Evolutionary conservation across 2,113 vertebrate genomes (phyloP).

Genomic region (Cephalopterus ornatus): DNA sequence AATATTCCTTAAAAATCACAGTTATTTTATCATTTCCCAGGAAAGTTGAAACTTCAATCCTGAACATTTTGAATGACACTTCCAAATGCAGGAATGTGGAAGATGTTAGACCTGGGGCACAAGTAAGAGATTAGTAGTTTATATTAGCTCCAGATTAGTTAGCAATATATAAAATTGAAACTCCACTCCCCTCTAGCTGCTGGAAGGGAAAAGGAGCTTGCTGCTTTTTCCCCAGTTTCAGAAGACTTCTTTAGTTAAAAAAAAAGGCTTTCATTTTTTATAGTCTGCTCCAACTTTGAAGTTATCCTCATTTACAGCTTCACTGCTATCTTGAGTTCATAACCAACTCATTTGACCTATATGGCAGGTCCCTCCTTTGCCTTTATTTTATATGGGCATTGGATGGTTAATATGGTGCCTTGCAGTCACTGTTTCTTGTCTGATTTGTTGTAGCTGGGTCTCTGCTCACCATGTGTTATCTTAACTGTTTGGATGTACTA

Average conservation of each 20-base stretch:
- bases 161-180: slow-evolving; percentile 33
- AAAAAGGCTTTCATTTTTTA: not conserved
- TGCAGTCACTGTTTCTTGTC: not conserved
- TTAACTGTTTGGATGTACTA: not conserved
- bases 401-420: not conserved
- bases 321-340: not conserved
- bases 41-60: not conserved
- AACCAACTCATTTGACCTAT: not conserved
- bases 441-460: not conserved
- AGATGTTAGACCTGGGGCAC: not conserved
- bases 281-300: not conserved
- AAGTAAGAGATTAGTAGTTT: slow-evolving; percentile 15
- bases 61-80: not conserved
- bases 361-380: not conserved
- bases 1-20: not conserved
- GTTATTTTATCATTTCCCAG: not conserved
- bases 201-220: slow-evolving; percentile 24
- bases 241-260: not conserved
- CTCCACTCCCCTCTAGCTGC: slow-evolving; percentile 50
- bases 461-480: not conserved
- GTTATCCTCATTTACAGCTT: not conserved
- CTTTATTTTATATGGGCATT: not conserved
- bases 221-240: not conserved
- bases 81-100: not conserved
- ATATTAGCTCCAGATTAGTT: slow-evolving; percentile 17